Conservation (phyloP, 2,113 vertebrate genomes). For the Notarius quadriscutis region DNA sequence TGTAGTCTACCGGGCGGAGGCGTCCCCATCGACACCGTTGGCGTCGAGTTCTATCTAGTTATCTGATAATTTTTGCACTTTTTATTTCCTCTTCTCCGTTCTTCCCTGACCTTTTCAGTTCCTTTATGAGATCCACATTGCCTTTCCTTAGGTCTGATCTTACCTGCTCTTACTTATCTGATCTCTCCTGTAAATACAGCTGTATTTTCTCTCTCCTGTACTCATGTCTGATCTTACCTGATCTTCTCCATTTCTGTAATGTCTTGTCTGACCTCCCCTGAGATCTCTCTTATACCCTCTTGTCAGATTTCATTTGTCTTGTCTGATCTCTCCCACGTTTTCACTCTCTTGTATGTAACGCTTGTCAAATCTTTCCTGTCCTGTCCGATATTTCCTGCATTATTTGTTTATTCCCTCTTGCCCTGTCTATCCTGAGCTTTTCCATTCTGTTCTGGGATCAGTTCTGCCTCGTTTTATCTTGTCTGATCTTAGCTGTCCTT, state of each 20-base stretch:
- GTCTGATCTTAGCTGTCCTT: not conserved
- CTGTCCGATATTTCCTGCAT: not conserved
- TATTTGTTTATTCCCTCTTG: not conserved
- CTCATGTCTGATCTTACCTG: not conserved
- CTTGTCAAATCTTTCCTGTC: not conserved
- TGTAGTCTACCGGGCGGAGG: no score
- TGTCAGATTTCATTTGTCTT: not conserved
- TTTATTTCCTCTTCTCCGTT: not conserved
- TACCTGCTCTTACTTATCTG: not conserved
- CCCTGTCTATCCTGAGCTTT: not conserved
- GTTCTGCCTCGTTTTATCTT: not conserved
- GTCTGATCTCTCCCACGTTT: not conserved
- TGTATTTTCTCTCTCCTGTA: no score
- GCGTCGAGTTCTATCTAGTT: no score
- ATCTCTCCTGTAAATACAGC: not conserved
- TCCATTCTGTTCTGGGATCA: not conserved
- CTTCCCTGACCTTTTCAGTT: not conserved
- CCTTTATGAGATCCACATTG: not conserved
- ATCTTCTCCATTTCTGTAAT: not conserved
- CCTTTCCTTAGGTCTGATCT: not conserved
- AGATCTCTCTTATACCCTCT: not conserved
- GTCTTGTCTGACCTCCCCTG: not conserved
- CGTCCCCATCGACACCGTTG: no score
- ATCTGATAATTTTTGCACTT: no score
- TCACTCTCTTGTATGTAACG: not conserved